These are phyloP conservation scores for Calephelis virginiensis DNA, from an alignment of 1,140 invertebrate species.

Conservation along the genomic window DNA sequence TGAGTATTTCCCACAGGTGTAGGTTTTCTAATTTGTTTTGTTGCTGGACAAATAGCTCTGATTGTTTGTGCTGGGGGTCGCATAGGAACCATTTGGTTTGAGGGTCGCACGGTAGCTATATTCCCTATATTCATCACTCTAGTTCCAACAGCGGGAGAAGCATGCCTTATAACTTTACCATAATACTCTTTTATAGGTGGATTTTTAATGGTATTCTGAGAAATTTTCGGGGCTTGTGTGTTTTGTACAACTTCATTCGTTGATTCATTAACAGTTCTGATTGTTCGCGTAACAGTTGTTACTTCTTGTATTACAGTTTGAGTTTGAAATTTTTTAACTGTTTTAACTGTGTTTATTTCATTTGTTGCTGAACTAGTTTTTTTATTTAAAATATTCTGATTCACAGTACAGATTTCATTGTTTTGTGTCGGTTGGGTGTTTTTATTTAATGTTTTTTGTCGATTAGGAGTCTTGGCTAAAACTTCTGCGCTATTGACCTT, in stretches of 20 bases:
- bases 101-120: conserved; percentile 31
- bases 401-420: conserved; percentile 22
- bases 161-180: conserved; percentile 44
- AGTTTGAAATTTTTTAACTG: conserved; percentile 65
- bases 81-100: conserved; percentile 49
- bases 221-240: conserved; percentile 29
- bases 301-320: conserved; percentile 70
- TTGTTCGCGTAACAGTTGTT: conserved; percentile 70
- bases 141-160: conserved; percentile 36
- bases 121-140: conserved; percentile 44
- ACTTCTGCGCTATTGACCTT: conserved; percentile 34
- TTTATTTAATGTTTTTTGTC: conserved; percentile 24
- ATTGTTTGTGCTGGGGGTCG: conserved; percentile 33
- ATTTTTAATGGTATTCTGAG: conserved; percentile 44
- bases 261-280: conserved; percentile 63
- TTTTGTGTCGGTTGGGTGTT: conserved; percentile 17
- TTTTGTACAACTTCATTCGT: conserved; percentile 52
- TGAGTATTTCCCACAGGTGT: conserved; percentile 32
- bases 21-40: conserved; percentile 38
- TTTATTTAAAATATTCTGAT: conserved; percentile 37
- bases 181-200: conserved; percentile 41
- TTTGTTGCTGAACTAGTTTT: conserved; percentile 40
- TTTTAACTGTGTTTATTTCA: conserved; percentile 56
- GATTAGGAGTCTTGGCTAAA: conserved; percentile 20
- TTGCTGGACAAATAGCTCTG: conserved; percentile 36